These are phyloP conservation scores for Scylla paramamosain DNA, from an alignment of 1,140 invertebrate species.

Conservation along the genomic window DNA sequence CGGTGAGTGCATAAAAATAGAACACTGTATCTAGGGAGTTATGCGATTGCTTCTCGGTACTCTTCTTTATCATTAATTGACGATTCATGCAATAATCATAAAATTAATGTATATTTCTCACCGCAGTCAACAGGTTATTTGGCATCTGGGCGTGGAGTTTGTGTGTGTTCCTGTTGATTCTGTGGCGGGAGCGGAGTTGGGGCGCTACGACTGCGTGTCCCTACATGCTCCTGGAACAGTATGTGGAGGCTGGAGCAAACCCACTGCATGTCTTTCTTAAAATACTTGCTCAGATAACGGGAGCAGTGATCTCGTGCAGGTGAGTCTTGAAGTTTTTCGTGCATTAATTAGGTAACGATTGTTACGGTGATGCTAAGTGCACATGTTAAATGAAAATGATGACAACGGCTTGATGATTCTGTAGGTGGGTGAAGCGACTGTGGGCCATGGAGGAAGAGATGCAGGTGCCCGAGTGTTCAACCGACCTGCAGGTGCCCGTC, in stretches of 20 bases:
- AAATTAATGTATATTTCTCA: not conserved
- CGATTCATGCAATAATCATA: not conserved
- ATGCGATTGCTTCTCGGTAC: not conserved
- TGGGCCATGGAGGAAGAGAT: slow-evolving; percentile 89
- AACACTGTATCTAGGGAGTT: not conserved
- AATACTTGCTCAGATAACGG: slow-evolving; percentile 87
- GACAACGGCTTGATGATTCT: no score
- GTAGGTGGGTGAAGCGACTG: slow-evolving; percentile 87
- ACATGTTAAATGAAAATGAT: no score
- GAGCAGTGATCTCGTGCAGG: slow-evolving; percentile 86
- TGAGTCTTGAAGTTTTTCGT: slow-evolving; percentile 69
- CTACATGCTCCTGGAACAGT: slow-evolving; percentile 89
- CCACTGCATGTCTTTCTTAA: slow-evolving; percentile 84
- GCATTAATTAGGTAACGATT: not conserved
- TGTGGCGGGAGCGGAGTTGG: slow-evolving; percentile 90
- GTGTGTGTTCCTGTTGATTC: slow-evolving; percentile 87
- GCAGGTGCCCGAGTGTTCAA: slow-evolving; percentile 88
- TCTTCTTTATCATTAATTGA: not conserved
- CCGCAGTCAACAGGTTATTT: slow-evolving; percentile 90
- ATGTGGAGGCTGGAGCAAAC: slow-evolving; percentile 84
- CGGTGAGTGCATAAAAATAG: slow-evolving; percentile 82
- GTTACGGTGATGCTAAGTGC: not conserved
- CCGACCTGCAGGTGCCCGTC: slow-evolving; percentile 88
- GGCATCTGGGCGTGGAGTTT: slow-evolving; percentile 88
- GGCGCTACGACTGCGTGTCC: slow-evolving; percentile 90